Conservation (phyloP, 2,888 invertebrate genomes). For the Agonum fuliginosum region DNA sequence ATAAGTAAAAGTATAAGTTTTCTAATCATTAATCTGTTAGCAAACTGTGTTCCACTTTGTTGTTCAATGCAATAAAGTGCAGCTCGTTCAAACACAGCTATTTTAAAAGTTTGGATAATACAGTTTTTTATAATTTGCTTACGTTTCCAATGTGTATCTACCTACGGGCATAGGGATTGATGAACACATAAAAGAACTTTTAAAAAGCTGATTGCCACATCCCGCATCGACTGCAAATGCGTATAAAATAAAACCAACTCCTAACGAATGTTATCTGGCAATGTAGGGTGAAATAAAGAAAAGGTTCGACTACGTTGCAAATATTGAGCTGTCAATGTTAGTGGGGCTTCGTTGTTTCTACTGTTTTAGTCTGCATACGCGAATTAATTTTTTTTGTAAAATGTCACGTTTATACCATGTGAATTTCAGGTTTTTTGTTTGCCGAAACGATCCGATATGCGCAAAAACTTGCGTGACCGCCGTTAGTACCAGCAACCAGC, state of each 20-base stretch:
- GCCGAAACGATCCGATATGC: slow-evolving; percentile 34
- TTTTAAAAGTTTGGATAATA: too few species aligned
- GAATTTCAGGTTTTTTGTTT: slow-evolving; percentile 55
- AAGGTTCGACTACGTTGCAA: background rate
- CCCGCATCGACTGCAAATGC: background rate
- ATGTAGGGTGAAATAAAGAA: slow-evolving; percentile 25
- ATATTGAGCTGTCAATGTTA: slow-evolving; percentile 20
- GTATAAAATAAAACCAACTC: slow-evolving; percentile 3
- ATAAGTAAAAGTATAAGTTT: too few species aligned
- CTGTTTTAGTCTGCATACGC: slow-evolving; percentile 18
- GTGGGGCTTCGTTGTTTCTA: too few species aligned
- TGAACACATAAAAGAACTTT: too few species aligned
- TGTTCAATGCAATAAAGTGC: too few species aligned
- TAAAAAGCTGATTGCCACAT: background rate
- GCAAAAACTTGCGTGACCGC: slow-evolving; percentile 53
- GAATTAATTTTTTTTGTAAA: slow-evolving; percentile 51
- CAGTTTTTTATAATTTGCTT: too few species aligned
- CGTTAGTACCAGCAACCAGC: slow-evolving; percentile 15
- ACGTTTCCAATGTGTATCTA: too few species aligned
- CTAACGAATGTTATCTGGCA: slow-evolving; percentile 2
- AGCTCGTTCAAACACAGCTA: too few species aligned
- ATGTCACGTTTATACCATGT: slow-evolving; percentile 56
- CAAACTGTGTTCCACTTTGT: too few species aligned
- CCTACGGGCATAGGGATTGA: too few species aligned
- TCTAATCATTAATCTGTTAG: too few species aligned